Base-by-base conservation (phyloP, 2,888 invertebrate species). In the Brachynemurus nebulosus region DNA sequence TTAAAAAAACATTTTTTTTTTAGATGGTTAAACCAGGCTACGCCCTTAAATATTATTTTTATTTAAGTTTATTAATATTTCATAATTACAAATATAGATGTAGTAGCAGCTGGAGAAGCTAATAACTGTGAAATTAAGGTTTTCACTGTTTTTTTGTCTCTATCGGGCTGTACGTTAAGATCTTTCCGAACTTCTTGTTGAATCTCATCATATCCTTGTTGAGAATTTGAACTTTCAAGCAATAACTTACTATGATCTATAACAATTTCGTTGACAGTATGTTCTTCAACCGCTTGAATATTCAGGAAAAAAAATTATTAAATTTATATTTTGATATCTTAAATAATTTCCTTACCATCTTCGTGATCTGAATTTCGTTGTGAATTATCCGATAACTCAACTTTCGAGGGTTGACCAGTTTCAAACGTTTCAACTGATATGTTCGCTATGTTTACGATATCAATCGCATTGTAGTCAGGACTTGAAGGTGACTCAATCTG, bases 101-200 rank as follows among this genome's bases (percentile, higher is more conserved):
- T 60, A 38, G 60, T 58, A 14, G 65, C 66, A 4, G 67, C 62
- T 2, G 68, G 63, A 5, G 76, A 74, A 2, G 78, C 76, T 45
- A 82, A 59, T 4, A 85, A 61, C 55, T 80, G 78, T 5, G 79
- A 78, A 6, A 85, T 61, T 50, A 84, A 72, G 19, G 73, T 76
- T 57, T 80, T 80, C 5, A 79, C 72, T 21, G 72, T 73, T 58
- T 73, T 78, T 50, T 76, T 78, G 52, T 74, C 72, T 30, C 20
- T 37, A 9, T 42, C 42, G 11, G 33, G 27, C 12, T 19, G 21
- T 19, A 40, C 3, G 2, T 55, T 47, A 25, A 21, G 36, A 44
- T 65, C 65, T 51, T 66, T 69, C 46, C 64, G 69, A 21, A 48
- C 52, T 46, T 65, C 64, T n/a, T 47, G 47, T 4, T 50, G 47